These are phyloP conservation scores for Zaprionus obscuricornis DNA, from an alignment of 2,888 invertebrate species.

Conservation along the genomic window DNA sequence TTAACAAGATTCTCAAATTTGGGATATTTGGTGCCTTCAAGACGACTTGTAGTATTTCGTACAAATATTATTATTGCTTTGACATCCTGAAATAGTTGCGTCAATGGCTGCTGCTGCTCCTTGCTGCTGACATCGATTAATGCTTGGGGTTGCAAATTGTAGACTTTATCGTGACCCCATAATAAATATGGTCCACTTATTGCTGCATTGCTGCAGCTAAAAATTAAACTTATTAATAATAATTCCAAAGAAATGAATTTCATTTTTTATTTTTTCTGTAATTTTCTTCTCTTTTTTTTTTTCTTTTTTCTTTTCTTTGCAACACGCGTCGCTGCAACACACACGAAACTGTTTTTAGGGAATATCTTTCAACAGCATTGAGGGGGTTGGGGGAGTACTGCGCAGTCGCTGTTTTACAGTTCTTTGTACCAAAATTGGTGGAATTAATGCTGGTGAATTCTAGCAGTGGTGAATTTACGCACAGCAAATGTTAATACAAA, in stretches of 20 bases:
- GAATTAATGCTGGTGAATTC: too few species aligned
- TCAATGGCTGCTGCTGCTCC: slow-evolving; percentile 85
- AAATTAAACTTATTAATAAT: slow-evolving; percentile 61
- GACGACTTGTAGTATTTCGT: slow-evolving; percentile 85
- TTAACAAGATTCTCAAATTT: slow-evolving; percentile 85
- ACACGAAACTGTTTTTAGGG: slow-evolving; percentile 20
- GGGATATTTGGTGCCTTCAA: slow-evolving; percentile 85
- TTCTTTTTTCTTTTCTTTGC: too few species aligned
- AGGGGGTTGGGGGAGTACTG: neutral
- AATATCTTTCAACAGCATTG: slow-evolving; percentile 26
- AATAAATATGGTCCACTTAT: slow-evolving; percentile 86
- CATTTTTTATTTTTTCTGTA: slow-evolving; percentile 53
- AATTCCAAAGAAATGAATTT: slow-evolving; percentile 58
- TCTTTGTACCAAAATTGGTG: too few species aligned
- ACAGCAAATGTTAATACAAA: too few species aligned
- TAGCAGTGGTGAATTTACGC: too few species aligned
- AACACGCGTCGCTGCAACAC: slow-evolving; percentile 17
- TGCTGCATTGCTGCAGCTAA: slow-evolving; percentile 82
- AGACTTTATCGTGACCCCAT: slow-evolving; percentile 85
- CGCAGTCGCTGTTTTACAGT: slow-evolving; percentile 37
- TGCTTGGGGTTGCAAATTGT: slow-evolving; percentile 84
- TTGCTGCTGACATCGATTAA: slow-evolving; percentile 83
- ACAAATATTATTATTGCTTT: slow-evolving; percentile 86
- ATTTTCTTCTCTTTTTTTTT: too few species aligned
- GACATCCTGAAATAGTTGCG: slow-evolving; percentile 85